Base-by-base conservation (phyloP, 1,140 invertebrate genomes). In the Dendrolimus punctatus region DNA sequence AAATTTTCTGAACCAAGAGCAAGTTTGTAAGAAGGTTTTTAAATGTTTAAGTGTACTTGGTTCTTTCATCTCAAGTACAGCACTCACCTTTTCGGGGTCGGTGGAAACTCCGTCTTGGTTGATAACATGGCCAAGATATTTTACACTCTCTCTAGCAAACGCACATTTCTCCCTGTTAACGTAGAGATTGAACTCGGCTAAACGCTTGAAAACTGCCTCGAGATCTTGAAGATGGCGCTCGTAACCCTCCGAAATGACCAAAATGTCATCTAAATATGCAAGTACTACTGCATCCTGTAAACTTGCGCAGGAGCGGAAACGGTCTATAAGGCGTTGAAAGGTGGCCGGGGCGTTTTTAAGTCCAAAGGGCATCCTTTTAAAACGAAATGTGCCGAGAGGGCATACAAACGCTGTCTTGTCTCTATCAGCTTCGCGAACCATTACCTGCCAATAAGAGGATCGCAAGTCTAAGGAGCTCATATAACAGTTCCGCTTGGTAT, bases 371-470 rank as follows among this genome's bases (percentile, higher is more conserved):
- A 87, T 71, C n/a, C 71, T 42, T 6, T 57, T 60, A 48, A 76
- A 88, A 6, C 71, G 49, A 54, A 68, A 82, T 23, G 64, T 64
- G 0, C 80, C 79, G 36, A 67, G 63, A 0, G 60, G 64, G 0
- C 73, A 76, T 0, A 65, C 60, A 57, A 90, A 89, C 0, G 86
- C 84, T 1, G 89, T 89, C 63, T 90, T 90, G 6, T 76, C 60
- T 9, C 50, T 64, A 57, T 80, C 75, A 4, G 43, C 43, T 0
- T 38, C 42, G 9, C 38, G 7, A 0, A 63, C 49, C 5, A 5
- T 8, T 5, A 66, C 51, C 43, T 88, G 76, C 71, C 75, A 85
- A 60, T 87, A 90, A 6, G 80, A 76, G 38, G 53, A 39, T 8
- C 55, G 60, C 6, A 88, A 49, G 68, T 90, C 89, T 7, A 90